A percentile compares a stretch with the other conserved stretches of the same genome.
Conservation (phyloP, 2,888 invertebrate genomes). For the Conops quadrifasciatus region DNA sequence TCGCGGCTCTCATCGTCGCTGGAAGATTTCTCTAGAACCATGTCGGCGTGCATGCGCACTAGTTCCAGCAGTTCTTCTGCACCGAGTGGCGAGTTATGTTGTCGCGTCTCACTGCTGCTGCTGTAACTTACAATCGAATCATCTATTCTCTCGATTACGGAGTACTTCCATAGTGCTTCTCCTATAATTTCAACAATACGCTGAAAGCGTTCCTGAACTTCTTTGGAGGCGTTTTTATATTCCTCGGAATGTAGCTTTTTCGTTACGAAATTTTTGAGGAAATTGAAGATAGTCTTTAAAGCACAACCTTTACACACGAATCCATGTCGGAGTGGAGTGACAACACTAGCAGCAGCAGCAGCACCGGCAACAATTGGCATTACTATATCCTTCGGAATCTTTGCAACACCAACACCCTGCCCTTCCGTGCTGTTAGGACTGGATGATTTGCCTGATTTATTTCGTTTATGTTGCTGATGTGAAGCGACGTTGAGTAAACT, state of each 20-base stretch:
- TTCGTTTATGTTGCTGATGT: constrained; percentile 12
- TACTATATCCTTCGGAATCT: constrained; percentile 17
- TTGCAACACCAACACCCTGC: constrained; percentile 38
- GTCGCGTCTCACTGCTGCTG: constrained; percentile 35
- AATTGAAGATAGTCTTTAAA: constrained; percentile 53
- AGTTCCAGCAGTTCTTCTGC: constrained; percentile 57
- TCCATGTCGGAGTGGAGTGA: constrained; percentile 46
- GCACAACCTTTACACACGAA: constrained; percentile 56
- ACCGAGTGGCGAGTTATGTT: constrained; percentile 50
- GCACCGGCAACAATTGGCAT: constrained; percentile 30
- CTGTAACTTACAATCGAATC: constrained; percentile 41
- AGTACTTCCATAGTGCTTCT: constrained; percentile 61
- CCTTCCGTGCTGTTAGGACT: constrained; percentile 39
- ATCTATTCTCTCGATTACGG: constrained; percentile 59
- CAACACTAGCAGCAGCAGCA: neutral
- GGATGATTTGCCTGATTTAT: constrained; percentile 33
- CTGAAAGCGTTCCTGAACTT: constrained; percentile 55
- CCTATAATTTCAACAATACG: constrained; percentile 56
- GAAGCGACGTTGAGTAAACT: neutral
- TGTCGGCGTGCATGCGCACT: constrained; percentile 55
- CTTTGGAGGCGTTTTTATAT: constrained; percentile 53
- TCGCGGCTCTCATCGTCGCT: constrained; percentile 62
- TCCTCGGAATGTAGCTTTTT: constrained; percentile 61
- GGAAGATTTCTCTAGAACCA: constrained; percentile 53
- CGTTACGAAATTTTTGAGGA: constrained; percentile 57